phyloP scores from a whole-genome alignment of 2,888 invertebrate genomes.

The Apodemia hepburni region DNA sequence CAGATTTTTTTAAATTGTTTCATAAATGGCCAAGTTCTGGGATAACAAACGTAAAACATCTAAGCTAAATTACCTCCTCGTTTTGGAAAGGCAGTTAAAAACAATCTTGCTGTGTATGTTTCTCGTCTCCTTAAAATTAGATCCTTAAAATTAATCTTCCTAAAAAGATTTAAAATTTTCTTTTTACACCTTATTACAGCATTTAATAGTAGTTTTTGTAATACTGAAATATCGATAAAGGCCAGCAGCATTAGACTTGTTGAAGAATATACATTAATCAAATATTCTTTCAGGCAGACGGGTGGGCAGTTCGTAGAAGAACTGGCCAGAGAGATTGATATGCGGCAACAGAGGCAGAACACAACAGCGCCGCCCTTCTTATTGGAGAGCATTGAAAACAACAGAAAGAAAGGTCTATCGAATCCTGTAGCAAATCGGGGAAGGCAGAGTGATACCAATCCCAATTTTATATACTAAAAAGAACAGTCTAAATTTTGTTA shows the following conservation, averaged over 20 bases:
- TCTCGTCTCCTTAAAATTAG: too few relatives aligned
- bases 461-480: constrained; percentile 65
- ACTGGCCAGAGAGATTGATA: constrained; percentile 57
- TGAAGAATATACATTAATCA: constrained; percentile 21
- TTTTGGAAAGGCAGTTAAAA: too few relatives aligned
- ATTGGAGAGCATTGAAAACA: constrained; percentile 65
- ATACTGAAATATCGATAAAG: too few relatives aligned
- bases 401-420: constrained; percentile 45
- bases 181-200: too few relatives aligned
- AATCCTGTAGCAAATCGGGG: constrained; percentile 49
- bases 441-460: constrained; percentile 62
- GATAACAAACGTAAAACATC: too few relatives aligned
- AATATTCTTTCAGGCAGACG: constrained; percentile 65
- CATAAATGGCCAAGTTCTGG: too few relatives aligned
- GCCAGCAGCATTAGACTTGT: not conserved
- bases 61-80: too few relatives aligned
- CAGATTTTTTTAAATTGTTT: too few relatives aligned
- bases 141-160: too few relatives aligned
- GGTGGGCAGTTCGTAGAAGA: constrained; percentile 74
- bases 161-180: too few relatives aligned
- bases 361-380: constrained; percentile 60
- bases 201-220: too few relatives aligned
- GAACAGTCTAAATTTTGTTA: not conserved
- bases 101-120: too few relatives aligned
- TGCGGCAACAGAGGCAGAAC: constrained; percentile 41